Evolutionary conservation across 2,113 vertebrate species (phyloP).

Genomic region (Tichodroma muraria): DNA sequence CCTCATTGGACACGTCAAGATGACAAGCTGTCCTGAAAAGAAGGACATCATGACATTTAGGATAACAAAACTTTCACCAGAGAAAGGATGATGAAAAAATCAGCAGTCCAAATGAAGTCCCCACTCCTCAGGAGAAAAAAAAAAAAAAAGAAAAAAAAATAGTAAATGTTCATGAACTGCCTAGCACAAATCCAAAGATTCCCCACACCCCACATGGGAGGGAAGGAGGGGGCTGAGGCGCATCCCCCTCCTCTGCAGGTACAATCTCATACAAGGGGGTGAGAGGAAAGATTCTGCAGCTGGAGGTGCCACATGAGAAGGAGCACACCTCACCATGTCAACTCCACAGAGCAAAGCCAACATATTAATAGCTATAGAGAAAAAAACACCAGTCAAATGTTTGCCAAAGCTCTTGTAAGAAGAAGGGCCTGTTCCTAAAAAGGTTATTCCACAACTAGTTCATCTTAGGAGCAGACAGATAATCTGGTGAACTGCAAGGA

Average conservation of each 20-base stretch:
- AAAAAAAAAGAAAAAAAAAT: not conserved
- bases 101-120: not conserved
- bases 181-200: not conserved
- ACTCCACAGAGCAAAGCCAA: not conserved
- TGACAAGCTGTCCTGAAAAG: not conserved
- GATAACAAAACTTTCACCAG: not conserved
- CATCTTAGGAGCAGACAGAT: not conserved
- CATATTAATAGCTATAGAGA: not conserved
- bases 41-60: not conserved
- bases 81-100: not conserved
- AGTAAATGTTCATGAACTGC: not conserved
- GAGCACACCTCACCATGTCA: not conserved
- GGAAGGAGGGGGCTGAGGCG: not conserved
- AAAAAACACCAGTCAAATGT: not conserved
- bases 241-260: not conserved
- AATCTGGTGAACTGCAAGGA: not conserved
- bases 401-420: conserved; percentile 1
- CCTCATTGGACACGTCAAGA: not conserved
- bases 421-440: not conserved
- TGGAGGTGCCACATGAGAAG: not conserved
- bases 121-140: not conserved
- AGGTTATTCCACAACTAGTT: not conserved
- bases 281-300: not conserved
- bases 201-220: not conserved
- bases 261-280: not conserved